These are phyloP conservation scores for Trileptium ribeirensis DNA, from an alignment of 2,888 invertebrate species.

Conservation along the genomic window DNA sequence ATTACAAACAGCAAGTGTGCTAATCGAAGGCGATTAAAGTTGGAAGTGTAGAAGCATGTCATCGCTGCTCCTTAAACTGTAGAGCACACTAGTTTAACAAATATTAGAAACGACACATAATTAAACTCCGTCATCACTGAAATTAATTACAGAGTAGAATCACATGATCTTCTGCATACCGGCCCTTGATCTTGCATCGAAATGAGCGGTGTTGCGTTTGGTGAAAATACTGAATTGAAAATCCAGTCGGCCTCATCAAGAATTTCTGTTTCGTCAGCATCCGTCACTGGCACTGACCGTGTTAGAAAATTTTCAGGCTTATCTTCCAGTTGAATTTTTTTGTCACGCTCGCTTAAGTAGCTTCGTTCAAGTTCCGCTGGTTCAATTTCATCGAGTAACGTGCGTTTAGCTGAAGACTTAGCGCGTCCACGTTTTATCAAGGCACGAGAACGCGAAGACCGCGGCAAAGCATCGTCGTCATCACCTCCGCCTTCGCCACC, in stretches of 20 bases:
- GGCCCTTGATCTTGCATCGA: slow-evolving; percentile 69
- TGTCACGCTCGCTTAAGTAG: slow-evolving; percentile 86
- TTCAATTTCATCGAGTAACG: slow-evolving; percentile 60
- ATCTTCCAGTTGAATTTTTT: slow-evolving; percentile 63
- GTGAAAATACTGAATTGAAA: slow-evolving; percentile 70
- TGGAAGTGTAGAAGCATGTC: too few species aligned
- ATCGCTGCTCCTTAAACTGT: too few species aligned
- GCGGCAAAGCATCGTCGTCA: slow-evolving; percentile 43
- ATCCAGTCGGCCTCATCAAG: slow-evolving; percentile 97
- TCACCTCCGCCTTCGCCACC: slow-evolving; percentile 51
- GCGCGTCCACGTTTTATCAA: background rate
- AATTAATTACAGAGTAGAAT: too few species aligned
- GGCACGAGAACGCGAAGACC: slow-evolving; percentile 21
- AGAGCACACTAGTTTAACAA: too few species aligned
- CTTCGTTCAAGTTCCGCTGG: slow-evolving; percentile 92
- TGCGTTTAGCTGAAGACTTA: background rate
- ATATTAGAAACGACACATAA: too few species aligned
- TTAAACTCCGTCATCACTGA: too few species aligned
- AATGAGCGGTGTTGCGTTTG: slow-evolving; percentile 65
- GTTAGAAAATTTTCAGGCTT: slow-evolving; percentile 58
- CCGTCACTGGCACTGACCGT: slow-evolving; percentile 36
- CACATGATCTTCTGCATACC: too few species aligned
- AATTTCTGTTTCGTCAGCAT: slow-evolving; percentile 62
- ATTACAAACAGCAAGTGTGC: too few species aligned
- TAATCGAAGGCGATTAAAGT: too few species aligned